Evolutionary conservation across 2,888 invertebrate species (phyloP).

Genomic region (Tenthredo distinguenda): DNA sequence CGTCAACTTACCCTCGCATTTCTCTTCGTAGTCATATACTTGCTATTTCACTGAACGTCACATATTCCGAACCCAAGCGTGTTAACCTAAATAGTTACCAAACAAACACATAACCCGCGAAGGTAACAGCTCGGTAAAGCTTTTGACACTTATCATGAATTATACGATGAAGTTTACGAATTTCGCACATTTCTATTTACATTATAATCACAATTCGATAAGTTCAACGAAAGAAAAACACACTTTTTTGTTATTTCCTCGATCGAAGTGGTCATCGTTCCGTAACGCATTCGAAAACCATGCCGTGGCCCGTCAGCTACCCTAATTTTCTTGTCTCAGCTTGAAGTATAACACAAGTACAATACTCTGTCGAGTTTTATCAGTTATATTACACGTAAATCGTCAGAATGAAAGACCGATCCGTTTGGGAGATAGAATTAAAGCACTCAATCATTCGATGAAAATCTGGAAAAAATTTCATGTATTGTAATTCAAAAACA

Average conservation of each 20-base stretch:
- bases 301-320: too few relatives aligned
- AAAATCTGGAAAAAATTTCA: background rate
- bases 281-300: too few relatives aligned
- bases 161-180: background rate
- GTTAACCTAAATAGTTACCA: constrained; percentile 2
- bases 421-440: background rate
- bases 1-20: background rate
- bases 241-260: background rate
- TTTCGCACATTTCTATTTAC: background rate
- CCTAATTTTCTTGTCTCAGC: background rate
- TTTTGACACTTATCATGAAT: background rate
- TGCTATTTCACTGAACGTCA: background rate
- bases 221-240: background rate
- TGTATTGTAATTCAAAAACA: background rate
- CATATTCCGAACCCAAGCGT: background rate
- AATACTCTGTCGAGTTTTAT: background rate
- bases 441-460: background rate
- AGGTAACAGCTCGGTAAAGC: background rate
- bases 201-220: background rate
- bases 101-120: background rate
- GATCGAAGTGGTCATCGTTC: background rate
- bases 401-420: background rate
- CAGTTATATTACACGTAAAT: too few relatives aligned
- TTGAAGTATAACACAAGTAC: background rate
- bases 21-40: background rate